Percentiles rank a stretch among this genome's conserved stretches.
These are phyloP conservation scores for Acanthornis magna DNA, from an alignment of 2,797 vertebrate species.

Conservation along the genomic window DNA sequence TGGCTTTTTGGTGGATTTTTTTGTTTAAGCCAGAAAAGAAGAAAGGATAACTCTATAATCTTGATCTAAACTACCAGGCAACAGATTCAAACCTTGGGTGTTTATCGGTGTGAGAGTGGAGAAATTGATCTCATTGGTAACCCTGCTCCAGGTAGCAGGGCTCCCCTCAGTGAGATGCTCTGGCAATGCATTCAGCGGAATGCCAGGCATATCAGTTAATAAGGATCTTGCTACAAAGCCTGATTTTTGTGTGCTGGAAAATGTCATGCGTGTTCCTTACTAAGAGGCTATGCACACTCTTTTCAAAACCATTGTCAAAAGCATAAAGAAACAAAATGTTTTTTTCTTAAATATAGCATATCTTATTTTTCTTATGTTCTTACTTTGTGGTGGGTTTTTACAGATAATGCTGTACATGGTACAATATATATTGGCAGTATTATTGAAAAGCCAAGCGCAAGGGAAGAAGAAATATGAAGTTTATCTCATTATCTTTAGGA, in stretches of 20 bases:
- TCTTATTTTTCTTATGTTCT: not conserved
- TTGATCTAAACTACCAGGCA: not conserved
- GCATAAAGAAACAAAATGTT: not conserved
- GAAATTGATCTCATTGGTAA: not conserved
- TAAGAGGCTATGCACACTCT: not conserved
- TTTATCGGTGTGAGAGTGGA: not conserved
- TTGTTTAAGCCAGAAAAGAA: not conserved
- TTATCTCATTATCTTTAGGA: conserved; percentile 25
- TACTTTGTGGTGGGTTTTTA: not conserved
- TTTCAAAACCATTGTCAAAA: not conserved
- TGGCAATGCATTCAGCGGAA: not conserved
- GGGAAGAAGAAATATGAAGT: not conserved
- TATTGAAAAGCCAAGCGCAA: not conserved
- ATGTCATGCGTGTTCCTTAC: not conserved
- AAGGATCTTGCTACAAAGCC: not conserved
- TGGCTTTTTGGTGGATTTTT: not conserved
- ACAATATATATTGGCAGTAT: not conserved
- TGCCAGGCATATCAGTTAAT: not conserved
- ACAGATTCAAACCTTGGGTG: not conserved
- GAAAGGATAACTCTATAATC: not conserved
- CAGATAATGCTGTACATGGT: not conserved
- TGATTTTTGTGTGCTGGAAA: not conserved
- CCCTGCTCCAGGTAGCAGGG: not conserved
- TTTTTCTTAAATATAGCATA: not conserved
- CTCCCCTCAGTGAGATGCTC: not conserved